Percentiles rank a stretch among this genome's conserved stretches.
These are phyloP conservation scores for Enteromius unitaeniatus DNA, from an alignment of 2,797 vertebrate genomes.

Conservation along the genomic window DNA sequence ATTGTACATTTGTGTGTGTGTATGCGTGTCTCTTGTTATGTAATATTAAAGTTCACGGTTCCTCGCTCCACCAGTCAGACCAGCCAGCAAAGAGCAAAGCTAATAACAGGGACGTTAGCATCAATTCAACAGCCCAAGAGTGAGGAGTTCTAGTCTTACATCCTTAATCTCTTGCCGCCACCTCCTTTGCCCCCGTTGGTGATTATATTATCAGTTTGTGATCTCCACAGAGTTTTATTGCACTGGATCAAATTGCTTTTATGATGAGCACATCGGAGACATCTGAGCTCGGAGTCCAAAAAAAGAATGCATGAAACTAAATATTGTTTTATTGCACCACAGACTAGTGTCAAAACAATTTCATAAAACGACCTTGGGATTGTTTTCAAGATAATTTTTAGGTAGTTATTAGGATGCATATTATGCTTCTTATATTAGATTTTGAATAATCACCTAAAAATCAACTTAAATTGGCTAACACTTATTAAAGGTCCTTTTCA, in stretches of 20 bases:
- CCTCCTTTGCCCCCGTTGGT: background rate
- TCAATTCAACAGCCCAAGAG: slow-evolving; percentile 32
- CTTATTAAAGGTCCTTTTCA: too few species aligned
- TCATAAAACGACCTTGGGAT: background rate
- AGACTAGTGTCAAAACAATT: background rate
- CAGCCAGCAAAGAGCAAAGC: background rate
- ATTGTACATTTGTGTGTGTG: background rate
- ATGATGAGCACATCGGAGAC: slow-evolving; percentile 1
- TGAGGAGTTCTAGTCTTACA: slow-evolving; percentile 40
- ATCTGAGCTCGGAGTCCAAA: background rate
- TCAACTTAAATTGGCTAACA: background rate
- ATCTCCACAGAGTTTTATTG: slow-evolving; percentile 8
- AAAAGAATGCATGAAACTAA: slow-evolving; percentile 24
- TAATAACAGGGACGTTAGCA: slow-evolving; percentile 2
- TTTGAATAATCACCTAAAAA: background rate
- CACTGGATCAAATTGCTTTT: slow-evolving; percentile 23
- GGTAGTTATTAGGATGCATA: background rate
- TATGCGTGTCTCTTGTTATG: background rate
- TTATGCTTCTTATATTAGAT: background rate
- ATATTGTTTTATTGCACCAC: background rate
- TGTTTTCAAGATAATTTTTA: background rate
- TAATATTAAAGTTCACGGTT: slow-evolving; percentile 12
- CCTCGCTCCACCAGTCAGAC: background rate
- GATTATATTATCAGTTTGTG: slow-evolving; percentile 26
- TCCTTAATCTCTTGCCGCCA: background rate